Conservation (phyloP, 2,888 invertebrate species). For the Junonia oenone region DNA sequence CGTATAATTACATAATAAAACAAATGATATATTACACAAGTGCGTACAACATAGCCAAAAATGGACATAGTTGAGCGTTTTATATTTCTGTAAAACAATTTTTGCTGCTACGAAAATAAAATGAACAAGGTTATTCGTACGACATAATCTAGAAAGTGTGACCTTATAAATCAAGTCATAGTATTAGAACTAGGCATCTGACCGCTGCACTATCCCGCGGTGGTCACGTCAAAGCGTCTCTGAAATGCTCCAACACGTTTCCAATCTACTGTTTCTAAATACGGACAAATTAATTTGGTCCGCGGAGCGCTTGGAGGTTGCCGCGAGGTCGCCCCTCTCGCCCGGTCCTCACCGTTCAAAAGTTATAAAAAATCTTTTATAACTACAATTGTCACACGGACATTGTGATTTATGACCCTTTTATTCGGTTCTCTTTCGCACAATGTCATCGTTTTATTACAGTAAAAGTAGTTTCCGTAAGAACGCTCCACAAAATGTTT, state of each 20-base stretch:
- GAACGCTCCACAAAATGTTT: conserved; percentile 11
- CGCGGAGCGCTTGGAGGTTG: conserved; percentile 34
- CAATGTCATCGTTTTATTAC: conserved; percentile 30
- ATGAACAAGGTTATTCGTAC: conserved; percentile 24
- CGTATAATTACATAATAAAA: conserved; percentile 1
- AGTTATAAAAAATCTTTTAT: conserved; percentile 43
- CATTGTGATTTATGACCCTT: conserved; percentile 50
- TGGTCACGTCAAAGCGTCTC: conserved; percentile 33
- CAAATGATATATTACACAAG: conserved; percentile 9
- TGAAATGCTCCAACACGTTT: conserved; percentile 42
- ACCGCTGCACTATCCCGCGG: conserved; percentile 27
- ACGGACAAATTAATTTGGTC: conserved; percentile 51
- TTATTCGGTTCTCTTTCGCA: conserved; percentile 47
- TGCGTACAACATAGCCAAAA: conserved; percentile 13
- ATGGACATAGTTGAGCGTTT: conserved; percentile 18
- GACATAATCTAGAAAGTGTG: conserved; percentile 46
- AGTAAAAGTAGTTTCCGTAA: conserved; percentile 4
- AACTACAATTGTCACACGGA: conserved; percentile 43
- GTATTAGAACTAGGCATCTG: conserved; percentile 33
- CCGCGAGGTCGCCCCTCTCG: conserved; percentile 46
- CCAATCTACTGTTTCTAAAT: conserved; percentile 47
- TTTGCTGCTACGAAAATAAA: conserved; percentile 20
- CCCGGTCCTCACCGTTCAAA: conserved; percentile 37
- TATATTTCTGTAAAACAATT: conserved; percentile 21
- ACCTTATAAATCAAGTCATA: conserved; percentile 43